A percentile compares a stretch with the other conserved stretches of the same genome.
These are phyloP conservation scores for Tiliqua scincoides DNA, from an alignment of 2,113 vertebrate species.

Conservation along the genomic window DNA sequence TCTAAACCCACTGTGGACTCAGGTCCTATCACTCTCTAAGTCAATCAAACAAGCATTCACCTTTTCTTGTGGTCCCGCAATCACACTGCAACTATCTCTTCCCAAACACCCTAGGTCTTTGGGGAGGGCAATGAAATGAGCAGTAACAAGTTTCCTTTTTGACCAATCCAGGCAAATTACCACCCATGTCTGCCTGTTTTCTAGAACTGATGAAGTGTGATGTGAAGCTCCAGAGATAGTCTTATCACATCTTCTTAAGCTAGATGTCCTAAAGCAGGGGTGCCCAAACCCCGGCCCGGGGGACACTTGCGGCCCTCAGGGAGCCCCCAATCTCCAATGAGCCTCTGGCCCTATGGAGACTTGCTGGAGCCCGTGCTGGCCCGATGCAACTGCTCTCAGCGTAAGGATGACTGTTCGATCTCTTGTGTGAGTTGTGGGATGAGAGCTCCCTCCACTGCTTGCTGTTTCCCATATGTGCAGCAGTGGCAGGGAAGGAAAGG, in stretches of 20 bases:
- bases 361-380: too few species aligned
- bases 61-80: not conserved
- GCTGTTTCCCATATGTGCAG: too few species aligned
- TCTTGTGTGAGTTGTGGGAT: too few species aligned
- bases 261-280: too few species aligned
- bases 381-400: too few species aligned
- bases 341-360: too few species aligned
- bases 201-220: not conserved
- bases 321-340: too few species aligned
- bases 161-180: not conserved
- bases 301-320: too few species aligned
- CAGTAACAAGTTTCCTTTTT: not conserved
- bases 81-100: not conserved
- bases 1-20: not conserved
- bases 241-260: not conserved
- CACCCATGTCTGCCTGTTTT: not conserved
- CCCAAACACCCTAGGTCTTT: not conserved
- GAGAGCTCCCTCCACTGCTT: too few species aligned
- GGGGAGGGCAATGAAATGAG: not conserved
- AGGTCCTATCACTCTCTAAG: not conserved
- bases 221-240: not conserved
- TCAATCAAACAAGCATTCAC: not conserved
- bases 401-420: too few species aligned
- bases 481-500: too few species aligned
- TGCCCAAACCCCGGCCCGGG: too few species aligned